These are phyloP conservation scores for Macrochelys suwanniensis DNA, from an alignment of 2,797 vertebrate species.

Conservation along the genomic window DNA sequence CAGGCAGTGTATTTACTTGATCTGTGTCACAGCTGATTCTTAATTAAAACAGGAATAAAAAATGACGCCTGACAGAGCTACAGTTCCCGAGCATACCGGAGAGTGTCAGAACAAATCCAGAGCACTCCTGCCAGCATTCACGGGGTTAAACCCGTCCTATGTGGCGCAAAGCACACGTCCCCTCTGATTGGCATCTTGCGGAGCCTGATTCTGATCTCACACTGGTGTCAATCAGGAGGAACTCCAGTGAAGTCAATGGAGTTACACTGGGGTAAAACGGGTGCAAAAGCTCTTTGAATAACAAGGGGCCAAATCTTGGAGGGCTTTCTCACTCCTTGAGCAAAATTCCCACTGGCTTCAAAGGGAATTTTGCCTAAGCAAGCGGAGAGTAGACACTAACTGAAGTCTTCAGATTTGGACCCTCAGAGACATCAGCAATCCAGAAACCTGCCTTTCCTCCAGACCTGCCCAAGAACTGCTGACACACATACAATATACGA, in stretches of 20 bases:
- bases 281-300: background rate
- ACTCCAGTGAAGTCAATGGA: background rate
- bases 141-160: background rate
- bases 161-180: too few species aligned
- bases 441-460: background rate
- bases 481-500: background rate
- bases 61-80: background rate
- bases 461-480: background rate
- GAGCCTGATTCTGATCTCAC: background rate
- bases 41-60: background rate
- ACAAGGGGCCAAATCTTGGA: background rate
- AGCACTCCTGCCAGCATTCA: background rate
- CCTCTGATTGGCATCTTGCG: background rate
- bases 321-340: background rate
- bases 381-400: background rate
- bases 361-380: background rate
- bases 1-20: background rate
- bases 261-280: background rate
- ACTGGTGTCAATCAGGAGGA: background rate
- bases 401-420: background rate
- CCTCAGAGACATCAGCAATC: background rate
- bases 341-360: background rate
- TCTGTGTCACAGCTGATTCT: background rate
- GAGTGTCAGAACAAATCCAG: rapidly evolving
- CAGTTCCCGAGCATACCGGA: background rate